Evolutionary conservation across 2,113 vertebrate genomes (phyloP).

Genomic region (Thunnus maccoyii): DNA sequence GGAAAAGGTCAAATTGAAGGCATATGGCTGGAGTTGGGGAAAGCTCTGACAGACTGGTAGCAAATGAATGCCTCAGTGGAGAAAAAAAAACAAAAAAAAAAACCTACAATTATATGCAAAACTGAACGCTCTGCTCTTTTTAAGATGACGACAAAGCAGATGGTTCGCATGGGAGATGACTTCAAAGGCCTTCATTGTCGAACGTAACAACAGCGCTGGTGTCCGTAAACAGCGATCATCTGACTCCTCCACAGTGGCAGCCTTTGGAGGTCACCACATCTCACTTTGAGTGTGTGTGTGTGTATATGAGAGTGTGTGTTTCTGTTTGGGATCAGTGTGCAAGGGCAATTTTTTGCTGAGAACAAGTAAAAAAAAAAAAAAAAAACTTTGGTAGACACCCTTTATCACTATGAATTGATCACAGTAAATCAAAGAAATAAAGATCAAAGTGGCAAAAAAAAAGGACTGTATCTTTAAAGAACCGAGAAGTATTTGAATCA

Average conservation of each 20-base stretch:
- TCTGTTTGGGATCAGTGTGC: conserved; percentile 19
- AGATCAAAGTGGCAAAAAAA: conserved; percentile 20
- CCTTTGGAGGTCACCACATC: conserved; percentile 66
- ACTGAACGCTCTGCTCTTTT: conserved; percentile 44
- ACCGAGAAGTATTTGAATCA: not conserved
- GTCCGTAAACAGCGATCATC: conserved; percentile 56
- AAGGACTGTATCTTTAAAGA: not conserved
- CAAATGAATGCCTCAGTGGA: conserved; percentile 24
- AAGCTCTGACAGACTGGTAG: conserved; percentile 22
- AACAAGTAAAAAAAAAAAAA: not conserved
- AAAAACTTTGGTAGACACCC: not conserved
- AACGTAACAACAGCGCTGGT: conserved; percentile 63
- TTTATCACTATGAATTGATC: conserved; percentile 8
- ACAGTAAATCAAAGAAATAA: conserved; percentile 19
- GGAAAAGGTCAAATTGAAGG: conserved; percentile 46
- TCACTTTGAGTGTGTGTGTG: conserved; percentile 31
- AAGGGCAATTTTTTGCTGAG: conserved; percentile 12
- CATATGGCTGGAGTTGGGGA: conserved; percentile 33
- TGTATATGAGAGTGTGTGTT: conserved; percentile 6
- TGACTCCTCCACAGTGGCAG: conserved; percentile 58
- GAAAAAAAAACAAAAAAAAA: conserved; percentile 6
- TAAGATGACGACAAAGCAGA: conserved; percentile 48
- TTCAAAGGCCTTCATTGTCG: conserved; percentile 76
- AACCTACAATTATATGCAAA: conserved; percentile 21
- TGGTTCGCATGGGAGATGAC: conserved; percentile 47